Conservation (phyloP, 2,888 invertebrate genomes). For the Melitaea athalia region DNA sequence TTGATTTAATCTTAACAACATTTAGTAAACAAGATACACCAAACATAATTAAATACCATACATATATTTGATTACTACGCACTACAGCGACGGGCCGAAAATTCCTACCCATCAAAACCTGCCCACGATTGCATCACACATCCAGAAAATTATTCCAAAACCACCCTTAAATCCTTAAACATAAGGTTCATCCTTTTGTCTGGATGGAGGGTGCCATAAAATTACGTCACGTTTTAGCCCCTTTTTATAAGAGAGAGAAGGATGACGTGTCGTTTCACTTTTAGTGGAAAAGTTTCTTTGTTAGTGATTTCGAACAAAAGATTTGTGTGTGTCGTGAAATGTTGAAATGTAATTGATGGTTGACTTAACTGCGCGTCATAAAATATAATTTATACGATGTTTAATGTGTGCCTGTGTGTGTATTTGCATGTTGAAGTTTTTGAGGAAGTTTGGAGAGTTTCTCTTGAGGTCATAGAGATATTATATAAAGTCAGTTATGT, state of each 20-base stretch:
- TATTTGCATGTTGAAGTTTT: not conserved
- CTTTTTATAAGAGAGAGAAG: conserved; percentile 52
- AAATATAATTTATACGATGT: not conserved
- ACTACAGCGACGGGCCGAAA: conserved; percentile 9
- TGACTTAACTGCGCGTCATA: not conserved
- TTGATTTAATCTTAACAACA: not conserved
- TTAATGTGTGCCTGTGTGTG: not conserved
- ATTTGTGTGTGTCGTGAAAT: conserved; percentile 16
- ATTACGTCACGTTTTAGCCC: conserved; percentile 74
- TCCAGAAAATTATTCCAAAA: conserved; percentile 19
- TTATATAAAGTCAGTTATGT: no score
- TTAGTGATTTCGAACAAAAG: conserved; percentile 45
- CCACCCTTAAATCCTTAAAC: not conserved
- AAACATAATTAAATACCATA: not conserved
- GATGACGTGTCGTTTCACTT: conserved; percentile 43
- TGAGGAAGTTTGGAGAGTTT: not conserved
- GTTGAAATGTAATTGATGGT: not conserved
- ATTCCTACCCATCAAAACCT: conserved; percentile 39
- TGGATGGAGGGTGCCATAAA: conserved; percentile 53
- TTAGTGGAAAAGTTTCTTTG: conserved; percentile 49
- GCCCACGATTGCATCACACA: conserved; percentile 56
- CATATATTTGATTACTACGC: conserved; percentile 17
- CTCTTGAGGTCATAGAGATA: no score
- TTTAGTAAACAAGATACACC: not conserved
- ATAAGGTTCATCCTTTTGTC: conserved; percentile 44